Evolutionary conservation across 64 coral and sea anemone species (phyloP).

Genomic region (Montipora sp.): DNA sequence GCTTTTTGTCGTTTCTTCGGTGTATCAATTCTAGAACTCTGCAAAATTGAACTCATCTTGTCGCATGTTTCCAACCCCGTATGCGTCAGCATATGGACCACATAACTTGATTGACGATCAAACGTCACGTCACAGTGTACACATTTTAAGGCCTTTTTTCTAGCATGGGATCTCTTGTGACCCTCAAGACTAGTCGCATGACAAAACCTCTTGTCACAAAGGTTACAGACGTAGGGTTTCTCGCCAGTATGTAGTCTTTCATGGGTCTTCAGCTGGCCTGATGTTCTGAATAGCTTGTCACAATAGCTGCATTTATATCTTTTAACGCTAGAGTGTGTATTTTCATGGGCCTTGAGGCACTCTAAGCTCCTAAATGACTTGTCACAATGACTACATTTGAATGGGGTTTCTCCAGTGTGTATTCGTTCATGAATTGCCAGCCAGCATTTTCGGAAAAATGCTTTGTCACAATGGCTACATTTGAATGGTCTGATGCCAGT

Average conservation of each 20-base stretch:
- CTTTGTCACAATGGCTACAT: constrained; percentile 43
- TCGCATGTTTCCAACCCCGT: too few relatives aligned
- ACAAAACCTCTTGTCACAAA: constrained; percentile 47
- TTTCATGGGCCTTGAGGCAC: constrained; percentile 23
- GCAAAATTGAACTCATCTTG: too few relatives aligned
- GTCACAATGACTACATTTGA: constrained; percentile 42
- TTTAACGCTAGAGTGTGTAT: constrained; percentile 13
- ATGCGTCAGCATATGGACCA: background rate
- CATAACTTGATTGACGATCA: background rate
- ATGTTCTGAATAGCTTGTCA: background rate
- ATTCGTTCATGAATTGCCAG: background rate
- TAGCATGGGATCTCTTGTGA: background rate
- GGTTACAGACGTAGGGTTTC: constrained; percentile 24
- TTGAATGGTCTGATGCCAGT: background rate
- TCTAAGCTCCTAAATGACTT: constrained; percentile 1
- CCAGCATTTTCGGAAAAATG: too few relatives aligned
- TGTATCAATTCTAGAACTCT: too few relatives aligned
- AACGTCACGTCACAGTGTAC: background rate
- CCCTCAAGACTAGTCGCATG: background rate
- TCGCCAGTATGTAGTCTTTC: constrained; percentile 13
- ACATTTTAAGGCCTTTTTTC: too few relatives aligned
- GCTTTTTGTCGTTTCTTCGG: too few relatives aligned
- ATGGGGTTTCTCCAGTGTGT: background rate
- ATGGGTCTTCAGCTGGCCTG: background rate
- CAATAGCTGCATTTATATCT: constrained; percentile 29